Evolutionary conservation across 2,888 invertebrate genomes (phyloP).

Genomic region (Drosophila anomalata): DNA sequence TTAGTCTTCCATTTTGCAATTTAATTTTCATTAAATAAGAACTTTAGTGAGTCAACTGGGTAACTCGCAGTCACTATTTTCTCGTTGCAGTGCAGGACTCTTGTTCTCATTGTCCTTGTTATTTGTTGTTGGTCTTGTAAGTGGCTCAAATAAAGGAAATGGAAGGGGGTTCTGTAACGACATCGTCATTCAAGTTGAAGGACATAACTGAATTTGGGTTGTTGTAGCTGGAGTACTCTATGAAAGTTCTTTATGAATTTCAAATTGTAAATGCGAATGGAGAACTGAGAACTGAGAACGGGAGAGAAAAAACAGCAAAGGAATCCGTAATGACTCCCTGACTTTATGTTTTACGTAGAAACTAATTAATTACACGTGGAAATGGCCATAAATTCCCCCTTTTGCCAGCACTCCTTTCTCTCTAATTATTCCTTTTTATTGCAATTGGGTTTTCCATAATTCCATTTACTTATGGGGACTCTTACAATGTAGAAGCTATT

Average conservation of each 20-base stretch:
- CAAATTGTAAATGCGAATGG: conserved; percentile 52
- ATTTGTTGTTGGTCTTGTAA: conserved; percentile 44
- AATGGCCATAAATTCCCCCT: conserved; percentile 73
- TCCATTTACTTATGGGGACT: conserved; percentile 17
- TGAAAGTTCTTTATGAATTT: conserved; percentile 61
- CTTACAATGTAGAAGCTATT: background rate
- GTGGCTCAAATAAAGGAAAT: conserved; percentile 39
- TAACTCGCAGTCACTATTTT: conserved; percentile 15
- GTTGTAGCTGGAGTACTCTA: conserved; percentile 26
- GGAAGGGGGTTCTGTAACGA: conserved; percentile 26
- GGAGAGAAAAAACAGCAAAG: conserved; percentile 16
- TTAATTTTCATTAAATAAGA: conserved; percentile 5
- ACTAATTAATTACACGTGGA: conserved; percentile 77
- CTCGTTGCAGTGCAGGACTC: conserved; percentile 8
- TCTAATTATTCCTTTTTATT: conserved; percentile 32
- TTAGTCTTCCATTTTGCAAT: background rate
- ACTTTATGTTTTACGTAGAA: conserved; percentile 46
- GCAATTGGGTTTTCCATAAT: conserved; percentile 13
- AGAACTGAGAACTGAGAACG: conserved; percentile 10
- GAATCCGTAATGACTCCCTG: conserved; percentile 43
- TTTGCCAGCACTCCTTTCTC: conserved; percentile 20
- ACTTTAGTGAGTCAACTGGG: background rate
- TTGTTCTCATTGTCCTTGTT: conserved; percentile 31
- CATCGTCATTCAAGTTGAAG: conserved; percentile 64
- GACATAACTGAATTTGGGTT: conserved; percentile 49